Conservation (phyloP, 2,888 invertebrate genomes). For the Tigriopus californicus region DNA sequence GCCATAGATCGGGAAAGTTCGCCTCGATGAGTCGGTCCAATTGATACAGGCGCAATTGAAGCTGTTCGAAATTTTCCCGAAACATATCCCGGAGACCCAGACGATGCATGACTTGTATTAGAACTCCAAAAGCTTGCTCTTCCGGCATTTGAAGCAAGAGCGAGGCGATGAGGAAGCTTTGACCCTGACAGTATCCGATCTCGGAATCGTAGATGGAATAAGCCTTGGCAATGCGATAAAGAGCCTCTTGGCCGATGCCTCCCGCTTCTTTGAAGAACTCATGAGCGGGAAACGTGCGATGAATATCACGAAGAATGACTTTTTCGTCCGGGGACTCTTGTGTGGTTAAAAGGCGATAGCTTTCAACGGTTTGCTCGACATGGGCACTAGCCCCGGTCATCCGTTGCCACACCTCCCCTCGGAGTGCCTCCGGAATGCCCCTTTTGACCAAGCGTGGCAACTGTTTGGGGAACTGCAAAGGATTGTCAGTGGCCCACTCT, state of each 20-base stretch:
- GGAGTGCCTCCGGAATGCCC: slow-evolving; percentile 85
- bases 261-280: slow-evolving; percentile 65
- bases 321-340: slow-evolving; percentile 53
- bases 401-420: slow-evolving; percentile 95
- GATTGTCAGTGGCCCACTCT: slow-evolving; percentile 25
- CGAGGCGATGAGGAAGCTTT: slow-evolving; percentile 92
- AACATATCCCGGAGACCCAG: slow-evolving; percentile 71
- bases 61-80: slow-evolving; percentile 85
- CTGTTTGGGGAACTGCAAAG: slow-evolving; percentile 48
- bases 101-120: slow-evolving; percentile 91
- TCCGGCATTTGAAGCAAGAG: slow-evolving; percentile 97
- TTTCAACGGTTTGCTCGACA: slow-evolving; percentile 59
- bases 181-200: slow-evolving; percentile 96
- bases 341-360: slow-evolving; percentile 73
- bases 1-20: slow-evolving; percentile 48
- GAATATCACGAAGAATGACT: slow-evolving; percentile 87
- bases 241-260: slow-evolving; percentile 82
- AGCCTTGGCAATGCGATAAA: slow-evolving; percentile 87
- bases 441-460: slow-evolving; percentile 51
- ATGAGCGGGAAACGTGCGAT: slow-evolving; percentile 95
- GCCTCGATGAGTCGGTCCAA: slow-evolving; percentile 79
- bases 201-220: slow-evolving; percentile 94
- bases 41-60: slow-evolving; percentile 86
- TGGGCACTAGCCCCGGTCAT: slow-evolving; percentile 70
- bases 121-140: slow-evolving; percentile 92